A percentile compares a stretch with the other conserved stretches of the same genome.
These are phyloP conservation scores for Polypedilum vanderplanki DNA, from an alignment of 1,140 invertebrate genomes.

Conservation along the genomic window DNA sequence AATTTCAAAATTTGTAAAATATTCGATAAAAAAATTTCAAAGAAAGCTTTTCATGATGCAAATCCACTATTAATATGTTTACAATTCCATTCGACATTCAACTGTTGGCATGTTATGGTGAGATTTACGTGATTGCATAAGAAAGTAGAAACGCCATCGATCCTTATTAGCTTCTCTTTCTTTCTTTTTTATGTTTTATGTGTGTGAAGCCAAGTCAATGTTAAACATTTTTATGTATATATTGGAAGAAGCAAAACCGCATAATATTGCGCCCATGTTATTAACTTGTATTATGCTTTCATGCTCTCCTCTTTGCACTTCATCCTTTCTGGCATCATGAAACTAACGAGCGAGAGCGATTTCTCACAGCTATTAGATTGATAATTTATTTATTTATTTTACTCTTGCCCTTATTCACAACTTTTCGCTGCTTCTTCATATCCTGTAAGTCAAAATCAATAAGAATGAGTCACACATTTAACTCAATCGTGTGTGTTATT, in stretches of 20 bases:
- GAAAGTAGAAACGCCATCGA: background rate
- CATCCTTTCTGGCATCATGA: conserved; percentile 16
- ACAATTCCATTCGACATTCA: too few species aligned
- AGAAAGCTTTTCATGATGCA: too few species aligned
- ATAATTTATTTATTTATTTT: conserved; percentile 29
- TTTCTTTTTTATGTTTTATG: background rate
- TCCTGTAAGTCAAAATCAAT: background rate
- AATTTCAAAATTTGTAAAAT: too few species aligned
- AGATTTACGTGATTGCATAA: too few species aligned
- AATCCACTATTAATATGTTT: too few species aligned
- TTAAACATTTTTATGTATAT: background rate
- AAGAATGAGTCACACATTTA: background rate
- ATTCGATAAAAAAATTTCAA: too few species aligned
- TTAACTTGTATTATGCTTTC: conserved; percentile 24
- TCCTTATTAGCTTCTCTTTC: background rate
- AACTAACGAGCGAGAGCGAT: conserved; percentile 23
- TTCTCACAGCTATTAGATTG: conserved; percentile 28
- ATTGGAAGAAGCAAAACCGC: background rate
- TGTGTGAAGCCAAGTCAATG: too few species aligned
- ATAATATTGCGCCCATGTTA: conserved; percentile 23
- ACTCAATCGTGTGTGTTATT: background rate
- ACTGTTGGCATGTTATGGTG: too few species aligned
- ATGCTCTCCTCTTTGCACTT: background rate
- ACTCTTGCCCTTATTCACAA: background rate
- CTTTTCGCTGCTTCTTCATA: background rate